These are phyloP conservation scores for Anser cygnoides DNA, from an alignment of 2,113 vertebrate species.

Conservation along the genomic window DNA sequence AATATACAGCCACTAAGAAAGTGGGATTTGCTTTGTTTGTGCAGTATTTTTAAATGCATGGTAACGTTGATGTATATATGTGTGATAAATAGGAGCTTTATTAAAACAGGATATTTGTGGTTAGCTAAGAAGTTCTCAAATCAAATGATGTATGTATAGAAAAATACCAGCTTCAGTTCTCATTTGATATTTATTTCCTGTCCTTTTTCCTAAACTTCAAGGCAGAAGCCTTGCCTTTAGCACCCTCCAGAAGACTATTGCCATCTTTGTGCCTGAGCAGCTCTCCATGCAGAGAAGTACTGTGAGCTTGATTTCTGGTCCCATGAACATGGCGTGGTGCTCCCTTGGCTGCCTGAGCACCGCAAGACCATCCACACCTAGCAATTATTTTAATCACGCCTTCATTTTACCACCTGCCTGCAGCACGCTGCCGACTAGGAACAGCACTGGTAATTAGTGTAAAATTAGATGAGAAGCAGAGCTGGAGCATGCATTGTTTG, in stretches of 20 bases:
- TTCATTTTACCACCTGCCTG: not conserved
- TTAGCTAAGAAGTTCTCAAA: not conserved
- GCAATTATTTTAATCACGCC: slow-evolving; percentile 26
- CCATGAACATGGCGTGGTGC: accelerated
- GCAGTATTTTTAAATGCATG: not conserved
- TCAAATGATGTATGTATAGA: not conserved
- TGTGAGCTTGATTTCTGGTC: not conserved
- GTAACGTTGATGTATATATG: not conserved
- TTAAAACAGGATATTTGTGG: not conserved
- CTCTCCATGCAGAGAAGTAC: not conserved
- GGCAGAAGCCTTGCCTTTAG: not conserved
- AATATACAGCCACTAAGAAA: not conserved
- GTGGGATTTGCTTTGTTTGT: not conserved
- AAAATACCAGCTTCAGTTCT: not conserved
- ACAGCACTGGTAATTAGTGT: not conserved
- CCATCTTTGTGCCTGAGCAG: not conserved
- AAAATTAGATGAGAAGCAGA: not conserved
- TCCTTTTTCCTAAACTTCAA: not conserved
- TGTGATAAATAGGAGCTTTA: slow-evolving; percentile 1
- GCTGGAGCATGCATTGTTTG: not conserved
- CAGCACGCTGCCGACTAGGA: not conserved
- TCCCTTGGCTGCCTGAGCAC: not conserved
- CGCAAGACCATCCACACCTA: not conserved
- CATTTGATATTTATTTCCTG: not conserved
- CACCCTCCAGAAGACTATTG: not conserved